Evolutionary conservation across 2,888 invertebrate species (phyloP).

Genomic region (Apotomis turbidana): DNA sequence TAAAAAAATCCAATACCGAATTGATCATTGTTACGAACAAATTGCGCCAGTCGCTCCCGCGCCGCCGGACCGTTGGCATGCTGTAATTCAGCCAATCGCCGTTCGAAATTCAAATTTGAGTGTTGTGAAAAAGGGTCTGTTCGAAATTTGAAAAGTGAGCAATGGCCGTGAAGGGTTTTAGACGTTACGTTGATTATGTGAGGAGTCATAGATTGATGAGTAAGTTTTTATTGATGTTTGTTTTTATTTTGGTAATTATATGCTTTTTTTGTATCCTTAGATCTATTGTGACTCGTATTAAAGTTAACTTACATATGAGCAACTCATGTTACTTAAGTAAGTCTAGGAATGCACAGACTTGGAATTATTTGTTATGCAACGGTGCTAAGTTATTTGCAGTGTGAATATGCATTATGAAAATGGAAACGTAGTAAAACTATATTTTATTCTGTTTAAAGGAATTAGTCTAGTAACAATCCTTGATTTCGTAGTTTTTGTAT

Average conservation of each 20-base stretch:
- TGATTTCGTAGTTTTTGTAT: too few relatives aligned
- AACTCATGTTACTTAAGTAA: too few relatives aligned
- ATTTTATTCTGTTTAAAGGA: too few relatives aligned
- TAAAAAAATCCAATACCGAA: constrained; percentile 44
- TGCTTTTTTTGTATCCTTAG: not conserved
- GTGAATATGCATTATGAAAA: too few relatives aligned
- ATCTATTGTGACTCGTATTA: too few relatives aligned
- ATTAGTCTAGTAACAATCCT: too few relatives aligned
- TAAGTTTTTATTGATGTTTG: constrained; percentile 54
- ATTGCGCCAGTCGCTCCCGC: constrained; percentile 62
- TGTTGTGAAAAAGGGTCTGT: constrained; percentile 47
- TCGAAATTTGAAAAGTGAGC: too few relatives aligned
- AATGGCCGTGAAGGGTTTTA: constrained; percentile 31
- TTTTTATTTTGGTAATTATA: constrained; percentile 32
- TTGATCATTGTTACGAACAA: constrained; percentile 44
- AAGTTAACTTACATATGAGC: too few relatives aligned
- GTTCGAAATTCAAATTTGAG: constrained; percentile 16
- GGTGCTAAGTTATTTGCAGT: too few relatives aligned
- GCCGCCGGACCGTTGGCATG: constrained; percentile 55
- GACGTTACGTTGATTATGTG: constrained; percentile 58
- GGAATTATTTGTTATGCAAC: too few relatives aligned
- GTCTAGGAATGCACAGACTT: too few relatives aligned
- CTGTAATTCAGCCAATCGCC: constrained; percentile 52
- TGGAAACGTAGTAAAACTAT: too few relatives aligned
- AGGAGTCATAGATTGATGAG: constrained; percentile 61